A percentile compares a stretch with the other conserved stretches of the same genome.
These are phyloP conservation scores for Germaria angustata DNA, from an alignment of 2,888 invertebrate genomes.

Conservation along the genomic window DNA sequence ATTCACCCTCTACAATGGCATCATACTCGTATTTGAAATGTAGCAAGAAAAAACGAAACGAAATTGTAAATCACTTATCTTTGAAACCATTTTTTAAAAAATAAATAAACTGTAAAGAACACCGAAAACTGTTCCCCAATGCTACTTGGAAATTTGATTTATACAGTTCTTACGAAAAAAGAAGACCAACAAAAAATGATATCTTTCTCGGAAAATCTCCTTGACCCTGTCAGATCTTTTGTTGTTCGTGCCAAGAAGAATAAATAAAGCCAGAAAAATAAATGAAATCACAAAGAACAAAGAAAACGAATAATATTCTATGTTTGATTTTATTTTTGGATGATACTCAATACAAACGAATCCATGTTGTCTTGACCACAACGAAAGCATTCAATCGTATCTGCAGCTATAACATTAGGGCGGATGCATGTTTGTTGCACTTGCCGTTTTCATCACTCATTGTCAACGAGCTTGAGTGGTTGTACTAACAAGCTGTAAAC, in stretches of 20 bases:
- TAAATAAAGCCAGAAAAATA: neutral
- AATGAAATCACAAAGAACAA: neutral
- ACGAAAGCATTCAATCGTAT: neutral
- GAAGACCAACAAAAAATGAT: neutral
- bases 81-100: neutral
- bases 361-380: slow-evolving; percentile 45
- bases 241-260: slow-evolving; percentile 5
- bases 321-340: slow-evolving; percentile 27
- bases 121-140: slow-evolving; percentile 3
- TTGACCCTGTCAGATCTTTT: slow-evolving; percentile 41
- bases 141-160: slow-evolving; percentile 32
- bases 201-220: neutral
- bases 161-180: neutral
- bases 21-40: neutral
- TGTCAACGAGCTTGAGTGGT: slow-evolving; percentile 29
- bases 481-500: neutral
- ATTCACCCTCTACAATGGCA: neutral
- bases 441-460: slow-evolving; percentile 43
- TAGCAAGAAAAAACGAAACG: neutral
- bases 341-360: slow-evolving; percentile 14
- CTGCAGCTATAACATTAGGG: neutral
- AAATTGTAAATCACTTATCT: slow-evolving; percentile 14
- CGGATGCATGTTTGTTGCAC: neutral
- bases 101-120: neutral
- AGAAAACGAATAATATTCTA: slow-evolving; percentile 11